Base-by-base conservation (phyloP, 2,888 invertebrate genomes). In the Andrena praecox region DNA sequence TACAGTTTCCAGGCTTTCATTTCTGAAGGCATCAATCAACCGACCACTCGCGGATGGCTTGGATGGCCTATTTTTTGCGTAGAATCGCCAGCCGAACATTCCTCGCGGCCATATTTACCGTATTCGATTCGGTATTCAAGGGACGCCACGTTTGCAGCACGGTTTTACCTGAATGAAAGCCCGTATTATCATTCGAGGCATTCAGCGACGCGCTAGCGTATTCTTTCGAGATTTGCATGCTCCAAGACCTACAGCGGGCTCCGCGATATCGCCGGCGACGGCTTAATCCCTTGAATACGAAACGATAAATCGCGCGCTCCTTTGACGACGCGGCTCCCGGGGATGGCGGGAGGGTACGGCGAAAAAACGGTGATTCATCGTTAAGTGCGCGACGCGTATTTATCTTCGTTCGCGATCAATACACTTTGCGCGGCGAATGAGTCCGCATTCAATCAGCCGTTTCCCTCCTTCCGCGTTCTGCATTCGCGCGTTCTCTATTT, bases 351-450 rank as follows among this genome's bases (percentile, higher is more conserved):
- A n/a, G 52, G 24, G n/a, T 4, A 50, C n/a, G 4, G 10, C 54
- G n/a, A 48, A 77, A 77, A 62, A 77, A 71, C 52, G 73, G 60
- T 77, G 77, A 83, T 77, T 83, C 83, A 83, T 73, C 81, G 81
- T 73, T 60, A 52, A 60, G 60, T 50, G 56, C 77, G 48, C 73
- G 12, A 33, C 35, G 54, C 72, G 72, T 69, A 72, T 82, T 82
- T 80, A 80, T 80, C 72, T 76, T 80, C 80, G 63, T 72, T 73
- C 72, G 64, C 75, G 75, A 82, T 82, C 80, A 80, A 82, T 82
- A 80, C 80, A 71, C 75, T 80, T 78, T 80, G 66, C 79, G 29
- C 76, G 77, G 60, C 77, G 29, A 77, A 80, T 62, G 80, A 77
- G 66, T 70, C 70, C 70, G 70, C 70, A 77, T 80, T 80, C 70